Evolutionary conservation across 1,140 invertebrate species (phyloP), one percentile per base, ranked within the genome.

Genomic region (Linepithema humile): DNA sequence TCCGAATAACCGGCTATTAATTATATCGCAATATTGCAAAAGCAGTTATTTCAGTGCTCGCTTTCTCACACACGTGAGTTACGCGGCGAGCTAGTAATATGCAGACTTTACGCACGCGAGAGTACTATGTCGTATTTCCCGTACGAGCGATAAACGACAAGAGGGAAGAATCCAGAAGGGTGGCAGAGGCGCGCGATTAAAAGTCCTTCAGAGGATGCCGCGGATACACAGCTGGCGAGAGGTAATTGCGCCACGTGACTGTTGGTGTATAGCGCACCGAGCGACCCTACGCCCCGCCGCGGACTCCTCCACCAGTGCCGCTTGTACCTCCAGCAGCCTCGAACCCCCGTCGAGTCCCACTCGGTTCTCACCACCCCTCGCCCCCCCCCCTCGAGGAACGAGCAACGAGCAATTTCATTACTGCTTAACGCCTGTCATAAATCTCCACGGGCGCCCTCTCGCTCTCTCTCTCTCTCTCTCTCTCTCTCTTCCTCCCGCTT

Each of bases 351-450:
- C 73, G 69, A 80, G 88, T 84, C 86, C 87, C 85, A 69, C 91
- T 89, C 89, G 86, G 85, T 84, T 90, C 90, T 86, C 90, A 89
- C 86, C 90, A 87, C 83, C 83, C 88, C 84, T 83, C 72, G 73
- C 85, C 62, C 60, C 73, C 85, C 83, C 86, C 89, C 86, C 89
- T 87, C 82, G 88, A 92, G 91, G 92, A 93, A 92, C 93, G 92
- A 93, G 93, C 93, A 94, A 94, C 93, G 94, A 94, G 94, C 94
- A 94, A 94, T 94, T 94, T 94, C 94, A 94, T 94, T 94, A 94
- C 94, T 94, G 94, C 94, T 94, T 94, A 94, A 94, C 94, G 94
- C 94, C 93, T 94, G 93, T 94, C 93, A 94, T 94, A 94, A 94
- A 94, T 94, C 94, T 94, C 92, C 90, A 84, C 90, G 90, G 88